phyloP scores from a whole-genome alignment of 2,797 vertebrate genomes.

The Setipinna tenuifilis region DNA sequence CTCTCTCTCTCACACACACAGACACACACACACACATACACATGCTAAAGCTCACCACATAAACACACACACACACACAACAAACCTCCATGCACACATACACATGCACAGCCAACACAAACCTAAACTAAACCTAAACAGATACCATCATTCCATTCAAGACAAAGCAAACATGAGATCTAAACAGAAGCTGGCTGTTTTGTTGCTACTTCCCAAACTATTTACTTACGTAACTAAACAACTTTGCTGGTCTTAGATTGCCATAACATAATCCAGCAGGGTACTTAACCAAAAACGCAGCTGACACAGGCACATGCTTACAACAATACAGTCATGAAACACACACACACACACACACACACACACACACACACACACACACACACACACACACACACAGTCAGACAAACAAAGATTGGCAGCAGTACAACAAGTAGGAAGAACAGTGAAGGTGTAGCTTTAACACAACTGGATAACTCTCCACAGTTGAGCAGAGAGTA shows the following conservation, averaged over 20 bases:
- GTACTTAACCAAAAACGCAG: background rate
- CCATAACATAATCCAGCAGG: background rate
- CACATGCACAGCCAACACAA: background rate
- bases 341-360: background rate
- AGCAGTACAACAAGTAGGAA: background rate
- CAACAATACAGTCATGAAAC: background rate
- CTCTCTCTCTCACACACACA: conserved; percentile 41
- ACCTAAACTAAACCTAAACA: background rate
- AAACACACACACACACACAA: too few relatives aligned
- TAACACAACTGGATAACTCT: background rate
- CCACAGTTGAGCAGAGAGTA: background rate
- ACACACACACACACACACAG: background rate
- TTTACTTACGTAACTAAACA: background rate
- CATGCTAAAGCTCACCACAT: too few relatives aligned
- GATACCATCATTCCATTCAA: background rate
- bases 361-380: background rate
- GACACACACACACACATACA: conserved; percentile 4
- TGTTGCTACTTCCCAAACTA: background rate
- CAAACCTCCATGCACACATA: too few relatives aligned
- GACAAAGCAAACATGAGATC: background rate
- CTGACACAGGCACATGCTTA: background rate
- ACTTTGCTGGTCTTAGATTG: background rate
- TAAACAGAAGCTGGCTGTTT: conserved; percentile 8
- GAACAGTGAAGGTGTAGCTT: background rate
- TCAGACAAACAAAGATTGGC: background rate